Percentiles rank a stretch among this genome's conserved stretches.
phyloP scores from a whole-genome alignment of 2,888 invertebrate genomes.

The Eupithecia insigniata region DNA sequence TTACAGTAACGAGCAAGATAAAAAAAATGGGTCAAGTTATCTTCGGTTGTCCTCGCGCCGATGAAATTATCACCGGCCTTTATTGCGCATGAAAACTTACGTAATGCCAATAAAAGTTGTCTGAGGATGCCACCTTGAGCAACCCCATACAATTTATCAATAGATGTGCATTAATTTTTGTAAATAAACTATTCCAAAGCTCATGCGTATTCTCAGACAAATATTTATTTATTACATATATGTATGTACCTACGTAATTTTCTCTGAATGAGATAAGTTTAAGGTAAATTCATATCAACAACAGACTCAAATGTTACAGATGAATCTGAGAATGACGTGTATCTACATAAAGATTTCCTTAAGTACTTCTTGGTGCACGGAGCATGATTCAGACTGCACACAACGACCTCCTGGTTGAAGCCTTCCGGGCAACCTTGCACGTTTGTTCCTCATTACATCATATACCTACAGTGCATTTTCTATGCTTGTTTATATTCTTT shows the following conservation, averaged over 20 bases:
- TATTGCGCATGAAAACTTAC: conserved; percentile 72
- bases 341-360: conserved; percentile 28
- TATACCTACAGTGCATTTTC: conserved; percentile 68
- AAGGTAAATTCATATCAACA: conserved; percentile 23
- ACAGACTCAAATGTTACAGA: conserved; percentile 21
- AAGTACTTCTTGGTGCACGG: conserved; percentile 25
- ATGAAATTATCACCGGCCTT: conserved; percentile 74
- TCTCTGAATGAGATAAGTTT: conserved; percentile 23
- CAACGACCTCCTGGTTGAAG: conserved; percentile 66
- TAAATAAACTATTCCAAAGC: neutral
- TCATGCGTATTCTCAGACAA: conserved; percentile 13
- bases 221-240: conserved; percentile 40
- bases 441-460: conserved; percentile 81
- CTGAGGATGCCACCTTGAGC: conserved; percentile 46
- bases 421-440: conserved; percentile 79
- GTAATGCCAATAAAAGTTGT: conserved; percentile 61
- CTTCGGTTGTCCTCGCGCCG: conserved; percentile 80
- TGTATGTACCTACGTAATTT: conserved; percentile 16
- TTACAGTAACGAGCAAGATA: conserved; percentile 79
- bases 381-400: conserved; percentile 63
- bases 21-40: conserved; percentile 84
- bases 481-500: conserved; percentile 64
- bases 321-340: conserved; percentile 17
- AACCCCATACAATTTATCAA: conserved; percentile 36
- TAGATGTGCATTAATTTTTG: neutral